A percentile compares a stretch with the other conserved stretches of the same genome.
Evolutionary conservation across 2,797 vertebrate genomes (phyloP).

Genomic region (Hoplostethus atlanticus): DNA sequence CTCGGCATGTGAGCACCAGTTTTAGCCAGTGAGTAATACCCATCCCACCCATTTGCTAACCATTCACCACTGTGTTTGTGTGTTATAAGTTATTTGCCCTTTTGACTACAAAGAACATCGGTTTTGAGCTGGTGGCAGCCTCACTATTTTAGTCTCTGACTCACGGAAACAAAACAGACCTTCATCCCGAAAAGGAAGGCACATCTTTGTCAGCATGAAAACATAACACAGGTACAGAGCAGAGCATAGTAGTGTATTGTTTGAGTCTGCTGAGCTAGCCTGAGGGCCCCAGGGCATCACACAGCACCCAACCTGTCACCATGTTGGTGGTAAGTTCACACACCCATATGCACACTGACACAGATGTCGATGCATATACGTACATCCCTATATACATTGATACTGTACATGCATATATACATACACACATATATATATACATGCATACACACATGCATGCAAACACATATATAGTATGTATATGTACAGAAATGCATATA

Average conservation of each 20-base stretch:
- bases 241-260: slow-evolving; percentile 64
- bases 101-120: slow-evolving; percentile 58
- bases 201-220: slow-evolving; percentile 70
- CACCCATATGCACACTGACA: slow-evolving; percentile 30
- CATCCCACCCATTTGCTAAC: slow-evolving; percentile 53
- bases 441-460: neutral
- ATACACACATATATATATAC: neutral
- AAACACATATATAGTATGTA: slow-evolving; percentile 17
- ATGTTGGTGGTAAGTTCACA: slow-evolving; percentile 37
- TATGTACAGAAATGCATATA: neutral
- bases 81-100: slow-evolving; percentile 45
- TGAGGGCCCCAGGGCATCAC: slow-evolving; percentile 13
- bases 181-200: slow-evolving; percentile 53
- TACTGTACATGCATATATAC: neutral
- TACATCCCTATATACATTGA: neutral
- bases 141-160: slow-evolving; percentile 70
- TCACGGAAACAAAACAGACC: slow-evolving; percentile 72
- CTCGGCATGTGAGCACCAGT: slow-evolving; percentile 39
- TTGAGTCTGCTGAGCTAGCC: slow-evolving; percentile 18
- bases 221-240: slow-evolving; percentile 74
- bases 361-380: slow-evolving; percentile 40
- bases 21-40: slow-evolving; percentile 47
- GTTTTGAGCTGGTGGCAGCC: slow-evolving; percentile 55
- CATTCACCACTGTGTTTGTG: slow-evolving; percentile 53
- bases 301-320: slow-evolving; percentile 41